These are phyloP conservation scores for Aleiodes alternator DNA, from an alignment of 2,888 invertebrate genomes.

Conservation along the genomic window DNA sequence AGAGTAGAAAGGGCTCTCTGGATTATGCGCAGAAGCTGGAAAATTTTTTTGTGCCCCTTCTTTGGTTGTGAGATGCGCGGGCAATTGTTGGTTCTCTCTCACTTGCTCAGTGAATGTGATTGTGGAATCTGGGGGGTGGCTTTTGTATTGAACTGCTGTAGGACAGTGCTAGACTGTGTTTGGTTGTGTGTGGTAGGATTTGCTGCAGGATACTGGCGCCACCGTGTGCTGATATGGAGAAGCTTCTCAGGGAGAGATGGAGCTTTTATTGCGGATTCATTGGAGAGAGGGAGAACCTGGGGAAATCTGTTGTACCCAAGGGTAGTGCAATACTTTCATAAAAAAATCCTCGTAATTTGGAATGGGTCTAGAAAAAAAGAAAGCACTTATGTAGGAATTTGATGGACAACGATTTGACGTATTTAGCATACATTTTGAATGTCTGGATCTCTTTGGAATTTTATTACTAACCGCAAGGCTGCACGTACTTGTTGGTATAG, in stretches of 20 bases:
- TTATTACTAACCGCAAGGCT: too few relatives aligned
- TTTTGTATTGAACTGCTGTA: conserved; percentile 50
- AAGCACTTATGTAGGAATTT: neutral
- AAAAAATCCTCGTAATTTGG: too few relatives aligned
- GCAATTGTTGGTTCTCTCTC: conserved; percentile 20
- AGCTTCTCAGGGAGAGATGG: conserved; percentile 59
- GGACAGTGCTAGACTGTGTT: neutral
- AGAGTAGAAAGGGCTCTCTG: conserved; percentile 65
- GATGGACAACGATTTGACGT: too few relatives aligned
- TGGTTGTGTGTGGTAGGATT: conserved; percentile 38
- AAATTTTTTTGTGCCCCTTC: conserved; percentile 61
- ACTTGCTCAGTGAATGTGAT: conserved; percentile 44
- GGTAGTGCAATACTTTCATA: neutral
- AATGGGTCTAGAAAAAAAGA: neutral
- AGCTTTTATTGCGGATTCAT: conserved; percentile 34
- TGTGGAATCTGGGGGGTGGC: conserved; percentile 50
- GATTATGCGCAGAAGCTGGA: conserved; percentile 71
- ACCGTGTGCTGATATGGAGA: conserved; percentile 65
- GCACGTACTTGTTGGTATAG: conserved; percentile 41
- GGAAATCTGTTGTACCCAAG: conserved; percentile 55
- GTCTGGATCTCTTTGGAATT: too few relatives aligned
- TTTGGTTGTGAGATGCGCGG: conserved; percentile 40
- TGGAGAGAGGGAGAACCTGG: conserved; percentile 38
- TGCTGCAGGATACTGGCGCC: conserved; percentile 69
- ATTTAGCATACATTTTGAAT: too few relatives aligned